Conservation (phyloP, 2,113 vertebrate species). For the Tyrannus savana region DNA sequence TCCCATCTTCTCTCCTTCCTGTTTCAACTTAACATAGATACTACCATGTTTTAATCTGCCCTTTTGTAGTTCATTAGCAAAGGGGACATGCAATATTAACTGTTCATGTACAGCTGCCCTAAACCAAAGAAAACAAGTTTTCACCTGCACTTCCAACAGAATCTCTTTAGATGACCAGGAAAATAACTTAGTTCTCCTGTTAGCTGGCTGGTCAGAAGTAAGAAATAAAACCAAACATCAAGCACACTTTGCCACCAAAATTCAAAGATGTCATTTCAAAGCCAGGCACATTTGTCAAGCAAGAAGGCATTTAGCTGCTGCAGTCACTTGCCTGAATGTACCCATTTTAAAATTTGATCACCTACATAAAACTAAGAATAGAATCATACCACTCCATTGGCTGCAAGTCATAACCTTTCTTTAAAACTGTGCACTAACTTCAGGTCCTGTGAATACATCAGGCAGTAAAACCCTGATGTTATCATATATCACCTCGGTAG, state of each 20-base stretch:
- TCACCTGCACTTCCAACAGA: neutral
- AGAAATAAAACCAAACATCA: neutral
- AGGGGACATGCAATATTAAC: neutral
- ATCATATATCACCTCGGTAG: neutral
- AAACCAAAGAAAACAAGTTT: neutral
- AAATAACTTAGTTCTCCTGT: neutral
- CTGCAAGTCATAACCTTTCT: constrained; percentile 40
- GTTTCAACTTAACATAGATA: neutral
- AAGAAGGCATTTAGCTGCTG: neutral
- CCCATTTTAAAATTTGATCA: constrained; percentile 43
- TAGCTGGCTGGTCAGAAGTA: neutral
- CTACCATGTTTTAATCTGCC: too few relatives aligned
- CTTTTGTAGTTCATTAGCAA: neutral
- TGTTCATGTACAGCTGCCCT: neutral
- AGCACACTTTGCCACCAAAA: neutral
- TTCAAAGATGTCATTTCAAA: neutral
- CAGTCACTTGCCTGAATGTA: neutral
- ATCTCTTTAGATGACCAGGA: neutral
- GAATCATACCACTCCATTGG: neutral
- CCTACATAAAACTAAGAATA: constrained; percentile 28
- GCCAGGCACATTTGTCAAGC: neutral
- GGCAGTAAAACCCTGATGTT: constrained; percentile 29
- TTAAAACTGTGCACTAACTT: neutral
- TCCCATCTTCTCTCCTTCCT: neutral
- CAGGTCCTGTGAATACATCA: neutral